Evolutionary conservation across 1,140 invertebrate species (phyloP).

Genomic region (Cotesia vestalis): DNA sequence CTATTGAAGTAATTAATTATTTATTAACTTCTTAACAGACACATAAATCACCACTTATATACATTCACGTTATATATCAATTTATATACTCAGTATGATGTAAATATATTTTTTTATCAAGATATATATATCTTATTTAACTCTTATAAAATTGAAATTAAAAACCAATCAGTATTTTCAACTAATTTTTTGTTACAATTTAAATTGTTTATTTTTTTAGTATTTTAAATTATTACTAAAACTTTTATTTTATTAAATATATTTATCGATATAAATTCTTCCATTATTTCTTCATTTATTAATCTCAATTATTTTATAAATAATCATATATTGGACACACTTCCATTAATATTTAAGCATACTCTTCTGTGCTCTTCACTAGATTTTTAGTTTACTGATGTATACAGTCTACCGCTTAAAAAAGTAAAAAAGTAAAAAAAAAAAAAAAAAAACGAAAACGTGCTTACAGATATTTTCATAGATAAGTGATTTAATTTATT

Average conservation of each 20-base stretch:
- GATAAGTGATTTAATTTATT: conserved; percentile 24
- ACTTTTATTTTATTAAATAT: conserved; percentile 8
- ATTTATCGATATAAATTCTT: not conserved
- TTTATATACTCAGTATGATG: conserved; percentile 50
- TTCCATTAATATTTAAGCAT: conserved; percentile 49
- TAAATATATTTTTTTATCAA: conserved; percentile 55
- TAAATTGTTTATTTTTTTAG: not conserved
- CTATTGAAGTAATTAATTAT: conserved; percentile 46
- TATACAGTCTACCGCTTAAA: conserved; percentile 23
- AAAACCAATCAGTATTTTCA: conserved; percentile 38
- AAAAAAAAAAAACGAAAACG: not conserved
- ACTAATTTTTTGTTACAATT: not conserved
- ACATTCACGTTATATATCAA: conserved; percentile 46
- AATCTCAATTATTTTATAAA: not conserved
- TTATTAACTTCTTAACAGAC: conserved; percentile 49
- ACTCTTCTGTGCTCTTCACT: conserved; percentile 36
- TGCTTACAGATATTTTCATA: conserved; percentile 38
- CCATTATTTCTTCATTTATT: not conserved
- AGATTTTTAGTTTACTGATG: conserved; percentile 36
- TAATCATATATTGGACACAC: conserved; percentile 35
- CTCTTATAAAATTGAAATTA: conserved; percentile 12
- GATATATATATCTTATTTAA: conserved; percentile 40
- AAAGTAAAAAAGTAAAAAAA: no score
- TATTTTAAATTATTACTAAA: conserved; percentile 10
- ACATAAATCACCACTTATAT: conserved; percentile 21